Conservation (phyloP, 2,113 vertebrate genomes). For the Pachypanchax playfairii region DNA sequence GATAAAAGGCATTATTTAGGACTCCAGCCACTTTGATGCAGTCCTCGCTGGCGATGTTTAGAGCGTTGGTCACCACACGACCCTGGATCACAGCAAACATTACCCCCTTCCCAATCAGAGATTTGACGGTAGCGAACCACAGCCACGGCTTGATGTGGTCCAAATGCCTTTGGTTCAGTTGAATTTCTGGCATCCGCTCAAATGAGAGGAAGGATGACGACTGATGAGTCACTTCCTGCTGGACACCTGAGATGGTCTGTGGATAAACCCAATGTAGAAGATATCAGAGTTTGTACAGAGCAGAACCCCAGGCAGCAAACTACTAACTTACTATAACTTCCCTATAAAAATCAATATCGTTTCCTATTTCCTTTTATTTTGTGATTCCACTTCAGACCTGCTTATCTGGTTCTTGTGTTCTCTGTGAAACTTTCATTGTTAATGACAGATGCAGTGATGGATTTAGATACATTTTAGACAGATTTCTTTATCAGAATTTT, state of each 20-base stretch:
- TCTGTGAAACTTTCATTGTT: too few species aligned
- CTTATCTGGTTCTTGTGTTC: not conserved
- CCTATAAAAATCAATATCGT: too few species aligned
- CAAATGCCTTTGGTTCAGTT: constrained; percentile 82
- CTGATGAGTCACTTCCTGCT: constrained; percentile 93
- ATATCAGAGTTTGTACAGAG: not conserved
- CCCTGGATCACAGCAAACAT: constrained; percentile 96
- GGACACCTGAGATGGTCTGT: constrained; percentile 95
- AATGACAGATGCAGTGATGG: too few species aligned
- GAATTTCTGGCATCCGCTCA: constrained; percentile 94
- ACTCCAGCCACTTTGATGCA: constrained; percentile 98
- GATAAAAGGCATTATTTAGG: constrained; percentile 95
- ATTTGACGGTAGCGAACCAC: constrained; percentile 94
- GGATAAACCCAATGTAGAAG: constrained; percentile 12
- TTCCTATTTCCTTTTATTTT: too few species aligned
- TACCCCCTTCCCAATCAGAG: constrained; percentile 95
- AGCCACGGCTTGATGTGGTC: constrained; percentile 88
- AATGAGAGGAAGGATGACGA: constrained; percentile 93
- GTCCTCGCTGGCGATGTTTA: constrained; percentile 98
- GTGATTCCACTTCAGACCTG: too few species aligned
- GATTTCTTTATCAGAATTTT: too few species aligned
- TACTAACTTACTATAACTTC: too few species aligned
- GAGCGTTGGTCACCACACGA: constrained; percentile 93
- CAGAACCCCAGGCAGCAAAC: too few species aligned
- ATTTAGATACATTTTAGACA: too few species aligned